These are phyloP conservation scores for Drosophila nr. medialis DNA, from an alignment of 2,888 invertebrate species.

Conservation along the genomic window DNA sequence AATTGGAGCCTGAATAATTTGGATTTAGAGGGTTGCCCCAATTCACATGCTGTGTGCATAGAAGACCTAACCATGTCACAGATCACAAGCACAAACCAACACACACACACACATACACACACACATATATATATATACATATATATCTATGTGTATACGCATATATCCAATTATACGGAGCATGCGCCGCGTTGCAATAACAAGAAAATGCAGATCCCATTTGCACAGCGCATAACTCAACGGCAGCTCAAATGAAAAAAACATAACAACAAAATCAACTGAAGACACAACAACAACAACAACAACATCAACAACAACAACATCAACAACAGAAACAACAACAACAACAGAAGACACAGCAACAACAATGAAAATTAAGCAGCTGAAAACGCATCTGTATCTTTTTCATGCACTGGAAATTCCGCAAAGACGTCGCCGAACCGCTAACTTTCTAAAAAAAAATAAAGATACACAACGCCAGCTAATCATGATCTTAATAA, in stretches of 20 bases:
- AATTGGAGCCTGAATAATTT: slow-evolving; percentile 67
- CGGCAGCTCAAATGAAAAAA: slow-evolving; percentile 72
- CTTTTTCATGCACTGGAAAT: slow-evolving; percentile 83
- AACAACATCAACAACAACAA: background rate
- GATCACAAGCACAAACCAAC: slow-evolving; percentile 5
- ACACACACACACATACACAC: too few species aligned
- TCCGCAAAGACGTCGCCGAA: slow-evolving; percentile 66
- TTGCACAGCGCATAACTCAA: slow-evolving; percentile 76
- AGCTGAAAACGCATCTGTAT: slow-evolving; percentile 77
- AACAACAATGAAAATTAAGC: slow-evolving; percentile 53
- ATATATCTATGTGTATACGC: slow-evolving; percentile 24
- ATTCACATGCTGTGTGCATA: slow-evolving; percentile 16
- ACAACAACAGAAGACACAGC: slow-evolving; percentile 13
- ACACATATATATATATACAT: slow-evolving; percentile 10
- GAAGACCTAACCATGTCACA: slow-evolving; percentile 42
- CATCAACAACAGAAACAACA: slow-evolving; percentile 18
- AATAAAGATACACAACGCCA: slow-evolving; percentile 49
- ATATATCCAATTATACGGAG: slow-evolving; percentile 68
- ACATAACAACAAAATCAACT: slow-evolving; percentile 18
- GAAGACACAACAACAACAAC: slow-evolving; percentile 12
- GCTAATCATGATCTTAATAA: slow-evolving; percentile 65
- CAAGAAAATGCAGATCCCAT: slow-evolving; percentile 62
- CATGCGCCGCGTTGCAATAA: slow-evolving; percentile 65
- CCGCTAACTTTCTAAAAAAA: slow-evolving; percentile 77
- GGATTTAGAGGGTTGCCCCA: slow-evolving; percentile 29